Conservation (phyloP, 2,888 invertebrate species). For the Drosophila bunnanda region DNA sequence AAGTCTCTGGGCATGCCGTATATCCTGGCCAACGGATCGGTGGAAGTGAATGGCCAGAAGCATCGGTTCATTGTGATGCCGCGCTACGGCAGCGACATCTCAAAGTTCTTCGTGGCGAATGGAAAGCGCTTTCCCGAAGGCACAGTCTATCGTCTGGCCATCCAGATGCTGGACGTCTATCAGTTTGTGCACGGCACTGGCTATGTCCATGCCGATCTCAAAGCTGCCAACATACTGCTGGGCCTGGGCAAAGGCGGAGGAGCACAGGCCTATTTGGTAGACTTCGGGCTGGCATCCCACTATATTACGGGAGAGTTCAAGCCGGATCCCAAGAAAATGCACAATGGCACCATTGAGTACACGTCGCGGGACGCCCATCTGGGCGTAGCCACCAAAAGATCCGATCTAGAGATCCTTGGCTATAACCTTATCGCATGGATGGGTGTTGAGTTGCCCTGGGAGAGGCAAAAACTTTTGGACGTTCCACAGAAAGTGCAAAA, state of each 20-base stretch:
- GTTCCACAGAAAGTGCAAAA: slow-evolving; percentile 88
- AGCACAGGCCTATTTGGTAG: slow-evolving; percentile 93
- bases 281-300: slow-evolving; percentile 95
- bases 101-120: slow-evolving; percentile 90
- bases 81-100: slow-evolving; percentile 93
- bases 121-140: slow-evolving; percentile 88
- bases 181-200: slow-evolving; percentile 96
- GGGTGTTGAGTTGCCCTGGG: slow-evolving; percentile 94
- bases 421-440: slow-evolving; percentile 98
- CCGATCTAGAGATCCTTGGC: slow-evolving; percentile 96
- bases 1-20: slow-evolving; percentile 93
- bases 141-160: slow-evolving; percentile 91
- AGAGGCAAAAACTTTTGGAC: slow-evolving; percentile 86
- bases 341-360: slow-evolving; percentile 98
- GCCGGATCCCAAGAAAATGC: slow-evolving; percentile 95
- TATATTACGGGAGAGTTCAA: slow-evolving; percentile 92
- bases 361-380: slow-evolving; percentile 98
- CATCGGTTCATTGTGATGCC: slow-evolving; percentile 96
- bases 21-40: slow-evolving; percentile 93
- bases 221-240: slow-evolving; percentile 96
- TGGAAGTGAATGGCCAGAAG: slow-evolving; percentile 89
- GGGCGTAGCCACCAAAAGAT: slow-evolving; percentile 94
- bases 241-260: slow-evolving; percentile 88
- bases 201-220: slow-evolving; percentile 98
- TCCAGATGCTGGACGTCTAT: slow-evolving; percentile 94